These are phyloP conservation scores for Coregonus suidteri DNA, from an alignment of 2,797 vertebrate genomes.

Conservation along the genomic window DNA sequence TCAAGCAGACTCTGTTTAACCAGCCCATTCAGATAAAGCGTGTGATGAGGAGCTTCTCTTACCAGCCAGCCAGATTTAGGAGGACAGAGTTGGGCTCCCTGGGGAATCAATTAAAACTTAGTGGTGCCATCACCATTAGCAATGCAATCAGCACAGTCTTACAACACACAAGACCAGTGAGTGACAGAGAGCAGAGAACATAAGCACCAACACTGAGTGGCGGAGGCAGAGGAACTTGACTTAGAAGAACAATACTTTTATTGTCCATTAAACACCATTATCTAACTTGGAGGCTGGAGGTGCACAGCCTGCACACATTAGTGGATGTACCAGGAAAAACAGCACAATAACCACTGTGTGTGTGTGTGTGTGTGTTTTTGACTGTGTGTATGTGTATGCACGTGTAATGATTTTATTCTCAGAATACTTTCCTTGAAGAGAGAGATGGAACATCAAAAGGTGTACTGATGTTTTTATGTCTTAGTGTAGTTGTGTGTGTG, in stretches of 20 bases:
- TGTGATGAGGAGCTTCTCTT: neutral
- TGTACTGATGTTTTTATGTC: neutral
- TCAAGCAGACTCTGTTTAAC: slow-evolving; percentile 33
- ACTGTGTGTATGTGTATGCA: neutral
- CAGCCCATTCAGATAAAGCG: slow-evolving; percentile 24
- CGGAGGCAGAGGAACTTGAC: neutral
- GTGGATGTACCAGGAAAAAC: slow-evolving; percentile 19
- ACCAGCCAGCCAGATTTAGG: slow-evolving; percentile 19
- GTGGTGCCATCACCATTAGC: neutral
- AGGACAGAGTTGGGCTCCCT: slow-evolving; percentile 13
- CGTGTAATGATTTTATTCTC: neutral
- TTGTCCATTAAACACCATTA: slow-evolving; percentile 54
- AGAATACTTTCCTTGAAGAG: neutral
- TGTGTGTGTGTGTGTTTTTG: no score
- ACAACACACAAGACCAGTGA: neutral
- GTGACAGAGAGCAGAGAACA: neutral
- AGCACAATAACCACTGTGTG: slow-evolving; percentile 4
- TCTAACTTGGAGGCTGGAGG: slow-evolving; percentile 47
- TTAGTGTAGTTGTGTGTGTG: neutral
- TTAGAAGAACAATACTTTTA: neutral
- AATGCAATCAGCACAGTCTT: slow-evolving; percentile 8
- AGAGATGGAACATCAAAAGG: neutral
- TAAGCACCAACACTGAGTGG: neutral
- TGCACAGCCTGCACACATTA: slow-evolving; percentile 36
- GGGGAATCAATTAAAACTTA: slow-evolving; percentile 29